Percentiles rank a stretch among this genome's conserved stretches.
Evolutionary conservation across 2,888 invertebrate genomes (phyloP).

Genomic region (Suillia variegata): DNA sequence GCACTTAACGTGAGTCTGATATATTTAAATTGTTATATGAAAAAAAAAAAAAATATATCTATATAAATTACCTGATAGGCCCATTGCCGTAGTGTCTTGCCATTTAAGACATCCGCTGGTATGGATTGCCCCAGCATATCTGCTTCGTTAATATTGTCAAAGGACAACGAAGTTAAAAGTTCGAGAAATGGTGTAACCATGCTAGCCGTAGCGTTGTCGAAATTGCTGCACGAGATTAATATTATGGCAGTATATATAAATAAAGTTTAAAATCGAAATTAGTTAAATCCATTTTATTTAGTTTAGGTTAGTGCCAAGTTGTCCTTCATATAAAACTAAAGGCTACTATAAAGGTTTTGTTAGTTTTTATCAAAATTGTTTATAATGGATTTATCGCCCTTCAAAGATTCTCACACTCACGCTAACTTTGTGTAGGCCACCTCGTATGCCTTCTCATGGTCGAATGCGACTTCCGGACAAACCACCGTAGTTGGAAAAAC

Average conservation of each 20-base stretch:
- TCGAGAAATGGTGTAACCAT: conserved; percentile 54
- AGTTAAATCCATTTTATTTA: no score
- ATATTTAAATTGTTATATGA: conserved; percentile 14
- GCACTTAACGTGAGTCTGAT: conserved; percentile 58
- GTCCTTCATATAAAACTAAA: no score
- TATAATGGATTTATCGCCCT: neutral
- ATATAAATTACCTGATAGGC: conserved; percentile 43
- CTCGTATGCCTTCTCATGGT: conserved; percentile 59
- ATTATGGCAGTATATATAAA: neutral
- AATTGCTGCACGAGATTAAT: conserved; percentile 37
- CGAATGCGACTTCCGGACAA: conserved; percentile 66
- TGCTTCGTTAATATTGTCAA: conserved; percentile 53
- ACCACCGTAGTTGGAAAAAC: conserved; percentile 76
- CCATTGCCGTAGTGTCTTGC: conserved; percentile 47
- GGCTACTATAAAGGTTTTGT: neutral
- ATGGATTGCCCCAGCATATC: conserved; percentile 39
- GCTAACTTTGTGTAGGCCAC: conserved; percentile 48
- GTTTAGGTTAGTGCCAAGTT: no score
- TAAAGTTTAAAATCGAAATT: no score
- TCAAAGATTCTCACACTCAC: conserved; percentile 48
- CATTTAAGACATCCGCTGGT: conserved; percentile 36
- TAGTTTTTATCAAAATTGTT: neutral
- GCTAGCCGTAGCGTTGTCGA: conserved; percentile 40
- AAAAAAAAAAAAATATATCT: neutral
- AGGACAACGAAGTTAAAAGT: conserved; percentile 59